These are phyloP conservation scores for Nephotettix cincticeps DNA, from an alignment of 1,140 invertebrate species.

Conservation along the genomic window DNA sequence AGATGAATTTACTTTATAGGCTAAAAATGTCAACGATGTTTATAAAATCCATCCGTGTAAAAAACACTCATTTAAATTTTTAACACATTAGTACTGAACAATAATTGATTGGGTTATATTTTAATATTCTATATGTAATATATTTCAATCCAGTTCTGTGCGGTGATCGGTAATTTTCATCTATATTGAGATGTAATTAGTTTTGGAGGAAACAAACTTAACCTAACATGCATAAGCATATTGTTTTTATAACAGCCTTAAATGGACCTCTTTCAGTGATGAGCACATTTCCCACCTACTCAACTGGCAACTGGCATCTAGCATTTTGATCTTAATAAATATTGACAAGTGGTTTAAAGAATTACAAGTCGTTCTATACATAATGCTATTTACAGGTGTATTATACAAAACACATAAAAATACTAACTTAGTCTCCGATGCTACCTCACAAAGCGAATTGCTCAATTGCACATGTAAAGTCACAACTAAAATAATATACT, in stretches of 20 bases:
- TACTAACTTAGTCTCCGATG: background rate
- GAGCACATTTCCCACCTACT: too few species aligned
- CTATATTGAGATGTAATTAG: background rate
- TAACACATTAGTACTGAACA: too few species aligned
- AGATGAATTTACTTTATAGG: too few species aligned
- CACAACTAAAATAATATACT: background rate
- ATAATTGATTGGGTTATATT: too few species aligned
- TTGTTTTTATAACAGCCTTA: conserved; percentile 5
- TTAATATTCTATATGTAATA: too few species aligned
- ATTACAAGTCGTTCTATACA: background rate
- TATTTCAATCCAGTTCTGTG: too few species aligned
- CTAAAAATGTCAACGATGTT: too few species aligned
- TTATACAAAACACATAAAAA: conserved; percentile 8
- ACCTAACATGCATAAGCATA: too few species aligned
- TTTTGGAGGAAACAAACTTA: conserved; percentile 2
- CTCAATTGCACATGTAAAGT: background rate
- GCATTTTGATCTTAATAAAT: background rate
- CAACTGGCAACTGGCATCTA: conserved; percentile 1
- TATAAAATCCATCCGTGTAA: too few species aligned
- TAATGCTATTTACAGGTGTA: background rate
- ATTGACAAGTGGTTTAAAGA: background rate
- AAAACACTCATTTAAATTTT: too few species aligned
- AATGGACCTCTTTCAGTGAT: background rate
- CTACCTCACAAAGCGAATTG: background rate
- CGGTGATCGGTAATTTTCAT: too few species aligned